Evolutionary conservation across 2,888 invertebrate genomes (phyloP), one percentile per base, ranked within the genome.

Genomic region (Siphlonurus alternatus): DNA sequence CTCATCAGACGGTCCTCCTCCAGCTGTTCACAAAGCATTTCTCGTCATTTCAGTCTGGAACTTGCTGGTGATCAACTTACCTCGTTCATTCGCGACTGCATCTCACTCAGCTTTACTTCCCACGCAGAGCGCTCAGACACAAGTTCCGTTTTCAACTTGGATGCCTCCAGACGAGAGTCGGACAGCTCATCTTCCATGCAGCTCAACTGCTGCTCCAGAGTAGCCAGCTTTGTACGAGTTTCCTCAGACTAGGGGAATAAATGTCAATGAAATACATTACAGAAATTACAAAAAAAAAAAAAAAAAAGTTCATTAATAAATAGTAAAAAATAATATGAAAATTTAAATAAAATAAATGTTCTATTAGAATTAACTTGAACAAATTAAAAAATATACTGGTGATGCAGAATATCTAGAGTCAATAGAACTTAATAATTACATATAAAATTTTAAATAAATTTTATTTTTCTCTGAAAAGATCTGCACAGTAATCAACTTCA

Each of bases 101-200:
- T 83, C 77, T 94, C 93, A 0, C 92, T 87, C 60, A 89, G 79
- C 74, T 88, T 89, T 22, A 94, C 87, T 76, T 94, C 92, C 72
- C 87, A 88, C 2, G 87, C 83, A 23, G 92, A 92, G 66, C 87
- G 83, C 74, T 93, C 93, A 53, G 93, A 92, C 53, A 92, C 86
- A n/a, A 93, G 79, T 75, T 93, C 93, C 0, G 93, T 92, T 76
- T 89, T 92, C 1, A 90, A 79, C 72, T 89, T 87, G 53, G 91
- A 91, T 20, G 86, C 81, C 71, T 92, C 88, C 63, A 93, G 76
- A 63, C 89, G 81, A 0, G 92, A 81, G 73, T 93, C 92, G 54
- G 91, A 89, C 38, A 94, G 77, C 73, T 93, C 92, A 74, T 94
- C 93, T 73, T 93, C 93, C 71, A 93, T 81, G 67, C 88, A 86